Evolutionary conservation across 2,888 invertebrate species (phyloP), one percentile per base, ranked within the genome.

Genomic region (Harpagoxenus sublaevis): DNA sequence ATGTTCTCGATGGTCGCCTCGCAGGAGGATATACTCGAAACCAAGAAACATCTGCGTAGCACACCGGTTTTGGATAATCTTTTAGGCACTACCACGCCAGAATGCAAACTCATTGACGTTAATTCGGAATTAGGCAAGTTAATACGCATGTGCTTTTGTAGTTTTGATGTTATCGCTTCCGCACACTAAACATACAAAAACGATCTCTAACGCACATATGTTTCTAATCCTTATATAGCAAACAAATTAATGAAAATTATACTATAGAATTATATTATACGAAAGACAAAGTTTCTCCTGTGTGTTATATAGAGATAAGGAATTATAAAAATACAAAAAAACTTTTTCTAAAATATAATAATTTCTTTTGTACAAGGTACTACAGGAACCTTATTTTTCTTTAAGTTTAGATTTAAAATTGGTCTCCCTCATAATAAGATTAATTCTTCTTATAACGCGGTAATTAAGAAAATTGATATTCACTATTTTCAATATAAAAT

Each of bases 81-180:
- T 3, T 89, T 94, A 28, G 88, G 91, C 42, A 91, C 92, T 15
- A 91, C 92, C 8, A 92, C 94, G n/a, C 92, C 94, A 12, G 93
- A 93, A 18, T 92, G 88, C 81, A 92, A 92, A 77, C 88, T 92
- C 73, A 62, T 53, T 65, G 91, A 93, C 74, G 84, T 90, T 53
- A 91, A 86, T 78, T 86, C 92, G 66, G 93, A 94, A 68, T 91
- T 92, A 93, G 94, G 94, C 94, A 94, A 94, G 94, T 94, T 91
- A 89, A 87, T 77, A 70, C 53, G 92, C 92, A 92, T 89, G 92
- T 74, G 92, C 92, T 92, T 90, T 81, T 28, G 39, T 75, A 78
- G 18, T 45, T 45, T 2, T 12, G 3, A 63, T 65, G 1, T 53
- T 42, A 28, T 35, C 31, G 68, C 48, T 39, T 39, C 39, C 6